Evolutionary conservation across 2,888 invertebrate genomes (phyloP), one percentile per base, ranked within the genome.

Genomic region (Euplexia lucipara): DNA sequence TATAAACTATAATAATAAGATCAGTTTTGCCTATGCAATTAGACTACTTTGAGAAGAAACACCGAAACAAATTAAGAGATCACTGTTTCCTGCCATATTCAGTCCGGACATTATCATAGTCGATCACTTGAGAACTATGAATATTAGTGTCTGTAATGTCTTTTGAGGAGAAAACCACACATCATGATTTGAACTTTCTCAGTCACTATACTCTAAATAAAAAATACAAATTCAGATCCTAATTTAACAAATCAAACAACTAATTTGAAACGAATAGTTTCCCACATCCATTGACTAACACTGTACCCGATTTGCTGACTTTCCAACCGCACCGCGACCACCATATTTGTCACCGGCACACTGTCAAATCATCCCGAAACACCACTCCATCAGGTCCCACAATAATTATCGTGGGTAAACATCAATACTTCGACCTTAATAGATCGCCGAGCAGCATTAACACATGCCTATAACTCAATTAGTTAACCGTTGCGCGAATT

Each of bases 381-480:
- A 65, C 41, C 18, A 60, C 49, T 75, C 52, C 26, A 70, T 74
- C 60, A 69, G 63, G 57, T 37, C 32, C 51, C 52, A 53, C 54
- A 53, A 74, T 79, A 65, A 74, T 79, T 58, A 79, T 71, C 53
- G 68, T 32, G 32, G 34, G 30, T 68, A 68, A 72, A 77, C 70
- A 80, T 78, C 75, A 78, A 78, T 80, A 72, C 67, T 73, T 70
- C 56, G 51, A 37, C 53, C 52, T 66, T 47, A 70, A 72, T 62
- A 75, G 70, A 80, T 80, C 72, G 68, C 52, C 56, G 14, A 35
- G 12, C 59, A 35, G 56, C 59, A 75, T 75, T 70, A 73, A 52
- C 75, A 64, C 66, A 72, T 56, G 66, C 61, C 75, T 68, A 73
- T 78, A 83, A 80, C 83, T 79, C 80, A 79, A 83, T 83, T 83